Conservation (phyloP, 2,888 invertebrate genomes). For the Rhagonycha lutea region DNA sequence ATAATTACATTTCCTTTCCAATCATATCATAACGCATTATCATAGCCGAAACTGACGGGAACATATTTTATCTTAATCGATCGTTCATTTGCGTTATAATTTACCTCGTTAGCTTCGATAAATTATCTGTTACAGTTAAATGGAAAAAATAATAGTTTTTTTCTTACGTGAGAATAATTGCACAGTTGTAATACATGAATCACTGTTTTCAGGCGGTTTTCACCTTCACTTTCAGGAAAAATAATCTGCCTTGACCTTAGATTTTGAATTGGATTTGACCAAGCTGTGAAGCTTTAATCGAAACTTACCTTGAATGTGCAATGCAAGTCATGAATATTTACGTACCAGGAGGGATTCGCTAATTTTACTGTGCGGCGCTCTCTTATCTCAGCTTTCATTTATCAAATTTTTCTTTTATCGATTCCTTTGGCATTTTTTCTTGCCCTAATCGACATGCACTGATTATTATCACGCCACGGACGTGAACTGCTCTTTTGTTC, state of each 20-base stretch:
- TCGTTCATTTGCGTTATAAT: background rate
- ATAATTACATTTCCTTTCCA: background rate
- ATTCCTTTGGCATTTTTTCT: background rate
- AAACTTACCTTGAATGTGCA: conserved; percentile 25
- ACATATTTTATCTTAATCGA: background rate
- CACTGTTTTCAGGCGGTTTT: conserved; percentile 3
- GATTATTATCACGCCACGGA: background rate
- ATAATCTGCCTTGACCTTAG: conserved; percentile 26
- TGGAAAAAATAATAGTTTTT: background rate
- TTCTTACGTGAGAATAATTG: background rate
- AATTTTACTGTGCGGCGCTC: background rate
- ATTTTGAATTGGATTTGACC: conserved; percentile 17
- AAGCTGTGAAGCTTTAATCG: conserved; percentile 22
- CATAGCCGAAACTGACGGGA: background rate
- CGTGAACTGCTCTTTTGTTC: background rate
- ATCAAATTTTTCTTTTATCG: background rate
- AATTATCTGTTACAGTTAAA: background rate
- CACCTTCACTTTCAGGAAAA: conserved; percentile 22
- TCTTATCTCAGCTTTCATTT: conserved; percentile 5
- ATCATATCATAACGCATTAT: background rate
- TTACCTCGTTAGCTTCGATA: background rate
- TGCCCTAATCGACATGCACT: background rate
- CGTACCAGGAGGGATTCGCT: conserved; percentile 9
- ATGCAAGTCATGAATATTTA: conserved; percentile 15
- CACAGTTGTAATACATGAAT: conserved; percentile 11